Percentiles rank a stretch among this genome's conserved stretches.
These are phyloP conservation scores for Camelus bactrianus DNA, from an alignment of 2,113 vertebrate genomes.

Conservation along the genomic window DNA sequence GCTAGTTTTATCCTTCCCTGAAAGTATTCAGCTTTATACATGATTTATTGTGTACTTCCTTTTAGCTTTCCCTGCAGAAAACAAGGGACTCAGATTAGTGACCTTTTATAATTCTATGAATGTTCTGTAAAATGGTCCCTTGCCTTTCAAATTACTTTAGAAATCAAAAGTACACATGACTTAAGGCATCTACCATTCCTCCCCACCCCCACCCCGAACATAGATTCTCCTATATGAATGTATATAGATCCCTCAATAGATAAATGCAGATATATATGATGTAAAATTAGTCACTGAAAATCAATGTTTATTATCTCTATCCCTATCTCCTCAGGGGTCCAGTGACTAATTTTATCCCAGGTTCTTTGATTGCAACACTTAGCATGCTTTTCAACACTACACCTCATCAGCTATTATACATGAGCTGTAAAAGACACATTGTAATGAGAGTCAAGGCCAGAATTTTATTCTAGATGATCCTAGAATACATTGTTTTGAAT, in stretches of 20 bases:
- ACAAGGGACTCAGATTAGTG: slow-evolving; percentile 37
- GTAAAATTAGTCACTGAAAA: not conserved
- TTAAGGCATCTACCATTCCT: not conserved
- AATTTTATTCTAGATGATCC: not conserved
- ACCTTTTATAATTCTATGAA: slow-evolving; percentile 59
- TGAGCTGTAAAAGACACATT: not conserved
- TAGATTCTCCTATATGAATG: not conserved
- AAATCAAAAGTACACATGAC: slow-evolving; percentile 47
- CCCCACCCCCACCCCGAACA: not conserved
- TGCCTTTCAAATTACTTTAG: slow-evolving; percentile 53
- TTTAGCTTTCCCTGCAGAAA: slow-evolving; percentile 47
- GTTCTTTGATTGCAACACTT: not conserved
- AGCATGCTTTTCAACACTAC: not conserved
- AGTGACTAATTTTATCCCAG: not conserved
- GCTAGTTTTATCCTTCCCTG: not conserved
- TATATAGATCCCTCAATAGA: not conserved
- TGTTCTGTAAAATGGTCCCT: slow-evolving; percentile 45
- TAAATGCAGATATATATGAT: not conserved
- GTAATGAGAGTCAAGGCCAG: not conserved
- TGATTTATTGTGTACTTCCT: slow-evolving; percentile 50
- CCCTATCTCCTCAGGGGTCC: not conserved
- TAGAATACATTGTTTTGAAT: not conserved
- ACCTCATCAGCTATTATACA: not conserved
- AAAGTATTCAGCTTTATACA: slow-evolving; percentile 24
- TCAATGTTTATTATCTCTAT: not conserved